Conservation (phyloP, 2,888 invertebrate genomes). For the Lysandra coridon region DNA sequence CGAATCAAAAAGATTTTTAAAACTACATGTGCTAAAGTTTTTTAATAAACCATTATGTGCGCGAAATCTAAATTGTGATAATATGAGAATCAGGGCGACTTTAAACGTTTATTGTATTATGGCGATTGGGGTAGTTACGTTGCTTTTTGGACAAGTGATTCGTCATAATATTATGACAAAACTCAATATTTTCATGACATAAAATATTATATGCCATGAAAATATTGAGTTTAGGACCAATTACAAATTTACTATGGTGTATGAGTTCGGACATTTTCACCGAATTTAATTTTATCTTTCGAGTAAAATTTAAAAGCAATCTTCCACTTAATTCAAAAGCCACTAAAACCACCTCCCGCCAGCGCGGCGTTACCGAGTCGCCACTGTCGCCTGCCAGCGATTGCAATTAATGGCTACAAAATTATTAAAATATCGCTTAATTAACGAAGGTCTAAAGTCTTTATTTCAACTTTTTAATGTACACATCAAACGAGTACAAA, state of each 20-base stretch:
- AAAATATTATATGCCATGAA: neutral
- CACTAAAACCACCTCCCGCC: neutral
- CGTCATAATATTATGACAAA: too few species aligned
- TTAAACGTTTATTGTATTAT: neutral
- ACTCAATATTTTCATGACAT: neutral
- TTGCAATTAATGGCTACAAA: neutral
- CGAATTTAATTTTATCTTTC: neutral
- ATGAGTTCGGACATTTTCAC: neutral
- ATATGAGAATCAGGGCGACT: neutral
- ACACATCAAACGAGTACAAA: neutral
- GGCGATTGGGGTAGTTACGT: neutral
- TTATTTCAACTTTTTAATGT: neutral
- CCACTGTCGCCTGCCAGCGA: neutral
- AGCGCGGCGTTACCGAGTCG: neutral
- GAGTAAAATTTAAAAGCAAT: neutral
- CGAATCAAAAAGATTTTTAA: too few species aligned
- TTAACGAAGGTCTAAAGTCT: neutral
- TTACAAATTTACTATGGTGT: neutral
- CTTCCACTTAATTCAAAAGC: slow-evolving; percentile 12
- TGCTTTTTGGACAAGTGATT: neutral
- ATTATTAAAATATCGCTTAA: neutral
- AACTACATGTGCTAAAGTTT: too few species aligned
- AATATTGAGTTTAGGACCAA: neutral
- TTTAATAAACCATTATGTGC: too few species aligned
- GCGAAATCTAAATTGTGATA: neutral